Evolutionary conservation across 1,140 invertebrate species (phyloP), one percentile per base, ranked within the genome.

Genomic region (Camponotus vicinus): DNA sequence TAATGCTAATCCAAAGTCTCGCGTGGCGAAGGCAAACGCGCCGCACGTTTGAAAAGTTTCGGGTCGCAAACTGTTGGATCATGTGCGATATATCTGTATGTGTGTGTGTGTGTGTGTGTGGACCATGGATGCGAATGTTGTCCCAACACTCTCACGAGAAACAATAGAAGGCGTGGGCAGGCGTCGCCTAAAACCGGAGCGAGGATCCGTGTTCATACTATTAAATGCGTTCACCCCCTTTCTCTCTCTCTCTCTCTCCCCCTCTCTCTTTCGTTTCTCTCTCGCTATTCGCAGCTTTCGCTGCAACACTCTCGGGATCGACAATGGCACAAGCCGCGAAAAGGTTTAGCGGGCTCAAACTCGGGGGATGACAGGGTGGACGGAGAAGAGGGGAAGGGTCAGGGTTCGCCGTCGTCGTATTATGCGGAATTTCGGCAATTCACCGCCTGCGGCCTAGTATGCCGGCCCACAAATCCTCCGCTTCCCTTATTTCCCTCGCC

Each of bases 141-240:
- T 34, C 49, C 8, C 49, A 40, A 61, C 49, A 82, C 67, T 76
- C 70, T 11, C 32, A 13, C 18, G 9, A 45, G 66, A 73, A 57
- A 88, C 87, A 77, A 88, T 84, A 52, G 64, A 18, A 76, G 63
- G n/a, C 34, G 57, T 52, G 77, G 13, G n/a, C 37, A 49, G 45
- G 34, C 40, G 64, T 59, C 73, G 64, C 61, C 67, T 85, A 86
- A 91, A 90, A 83, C 85, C 77, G 84, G 79, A 87, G 90, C 85
- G 67, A 87, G 83, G 77, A 86, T 90, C 82, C 86, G 87, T 64
- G 85, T 45, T 79, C 45, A 71, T 71, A 76, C 88, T 88, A 87
- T 91, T 91, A 90, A 91, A 89, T n/a, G n/a, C 66, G 86, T 61
- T 88, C 40, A 49, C 27, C 27, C 27, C 27, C 27, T 27, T 27